These are phyloP conservation scores for Mystacides longicornis DNA, from an alignment of 2,888 invertebrate species.

Conservation along the genomic window DNA sequence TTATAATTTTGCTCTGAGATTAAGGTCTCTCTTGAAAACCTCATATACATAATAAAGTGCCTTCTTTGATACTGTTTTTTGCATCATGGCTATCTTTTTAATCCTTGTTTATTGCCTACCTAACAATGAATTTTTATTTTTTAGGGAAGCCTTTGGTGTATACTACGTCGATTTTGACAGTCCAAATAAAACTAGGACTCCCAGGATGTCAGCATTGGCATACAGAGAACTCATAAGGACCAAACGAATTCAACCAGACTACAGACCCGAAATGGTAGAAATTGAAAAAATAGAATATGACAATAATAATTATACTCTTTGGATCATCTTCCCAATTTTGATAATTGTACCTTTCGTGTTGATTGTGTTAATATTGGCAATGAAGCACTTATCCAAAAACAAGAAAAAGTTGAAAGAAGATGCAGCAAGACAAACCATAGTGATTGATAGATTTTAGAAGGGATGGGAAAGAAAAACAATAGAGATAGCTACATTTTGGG, in stretches of 20 bases:
- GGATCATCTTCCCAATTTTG: neutral
- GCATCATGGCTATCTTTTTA: too few relatives aligned
- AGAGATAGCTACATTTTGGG: too few relatives aligned
- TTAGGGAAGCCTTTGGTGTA: conserved; percentile 52
- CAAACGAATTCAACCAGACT: conserved; percentile 32
- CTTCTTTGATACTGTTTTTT: too few relatives aligned
- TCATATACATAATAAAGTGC: too few relatives aligned
- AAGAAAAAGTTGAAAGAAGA: neutral
- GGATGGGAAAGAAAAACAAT: too few relatives aligned
- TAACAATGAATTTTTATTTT: conserved; percentile 30
- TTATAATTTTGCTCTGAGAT: neutral
- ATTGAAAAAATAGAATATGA: neutral
- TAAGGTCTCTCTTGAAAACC: too few relatives aligned
- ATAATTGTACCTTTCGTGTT: neutral
- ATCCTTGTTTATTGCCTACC: too few relatives aligned
- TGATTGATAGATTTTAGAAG: neutral
- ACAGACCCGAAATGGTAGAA: conserved; percentile 42
- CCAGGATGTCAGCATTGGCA: conserved; percentile 50
- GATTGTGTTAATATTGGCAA: neutral
- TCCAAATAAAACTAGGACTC: conserved; percentile 46
- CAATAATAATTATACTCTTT: conserved; percentile 12
- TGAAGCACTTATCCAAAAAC: neutral
- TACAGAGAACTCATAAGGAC: conserved; percentile 39
- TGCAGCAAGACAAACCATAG: neutral
- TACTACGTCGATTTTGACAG: conserved; percentile 55